Conservation (phyloP, 2,113 vertebrate species). For the Rana temporaria region DNA sequence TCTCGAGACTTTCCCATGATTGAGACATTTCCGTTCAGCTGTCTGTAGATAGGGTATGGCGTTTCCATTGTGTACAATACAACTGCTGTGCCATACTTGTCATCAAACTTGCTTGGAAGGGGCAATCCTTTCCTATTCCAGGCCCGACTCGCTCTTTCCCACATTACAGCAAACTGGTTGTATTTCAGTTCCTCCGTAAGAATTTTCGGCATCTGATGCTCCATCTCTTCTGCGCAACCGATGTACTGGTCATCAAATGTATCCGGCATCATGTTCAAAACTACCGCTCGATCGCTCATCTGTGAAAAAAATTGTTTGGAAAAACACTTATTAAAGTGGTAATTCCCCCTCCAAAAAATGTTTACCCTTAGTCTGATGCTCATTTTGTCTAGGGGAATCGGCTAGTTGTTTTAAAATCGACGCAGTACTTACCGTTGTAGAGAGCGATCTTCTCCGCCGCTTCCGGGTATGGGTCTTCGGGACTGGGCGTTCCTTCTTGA, state of each 20-base stretch:
- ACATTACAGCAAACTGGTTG: slow-evolving; percentile 50
- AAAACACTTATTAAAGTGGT: background rate
- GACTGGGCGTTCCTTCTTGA: too few species aligned
- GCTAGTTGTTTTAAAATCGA: too few species aligned
- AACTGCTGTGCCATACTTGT: slow-evolving; percentile 64
- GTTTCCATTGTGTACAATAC: slow-evolving; percentile 43
- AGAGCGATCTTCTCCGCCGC: too few species aligned
- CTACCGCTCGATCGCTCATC: background rate
- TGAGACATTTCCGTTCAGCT: slow-evolving; percentile 61
- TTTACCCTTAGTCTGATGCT: too few species aligned
- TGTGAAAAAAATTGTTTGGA: background rate
- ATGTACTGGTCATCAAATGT: slow-evolving; percentile 72
- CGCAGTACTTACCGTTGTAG: too few species aligned
- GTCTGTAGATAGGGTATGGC: background rate
- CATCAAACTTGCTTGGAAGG: background rate
- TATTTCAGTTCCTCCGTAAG: slow-evolving; percentile 66
- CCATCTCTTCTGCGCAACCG: slow-evolving; percentile 64
- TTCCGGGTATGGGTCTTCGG: too few species aligned
- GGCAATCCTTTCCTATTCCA: slow-evolving; percentile 57
- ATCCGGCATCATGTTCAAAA: slow-evolving; percentile 60
- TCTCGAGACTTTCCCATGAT: slow-evolving; percentile 58
- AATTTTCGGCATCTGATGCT: slow-evolving; percentile 56
- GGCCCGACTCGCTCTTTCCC: slow-evolving; percentile 46
- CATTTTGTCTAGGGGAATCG: too few species aligned
- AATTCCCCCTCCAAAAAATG: too few species aligned